A percentile compares a stretch with the other conserved stretches of the same genome.
Conservation (phyloP, 2,888 invertebrate genomes). For the Cyrtodaria siliqua region DNA sequence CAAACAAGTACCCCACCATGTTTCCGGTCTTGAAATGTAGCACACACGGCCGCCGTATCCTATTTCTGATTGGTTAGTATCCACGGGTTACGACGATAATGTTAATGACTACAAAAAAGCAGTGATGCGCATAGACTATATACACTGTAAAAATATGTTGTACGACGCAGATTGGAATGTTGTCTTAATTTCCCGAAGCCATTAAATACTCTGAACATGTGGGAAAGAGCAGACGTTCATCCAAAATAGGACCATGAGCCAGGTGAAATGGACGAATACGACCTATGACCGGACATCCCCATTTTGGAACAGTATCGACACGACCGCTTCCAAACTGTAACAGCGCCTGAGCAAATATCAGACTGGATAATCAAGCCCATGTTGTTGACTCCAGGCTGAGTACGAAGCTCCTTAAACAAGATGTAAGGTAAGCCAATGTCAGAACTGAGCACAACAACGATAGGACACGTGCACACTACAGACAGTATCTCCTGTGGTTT, state of each 20-base stretch:
- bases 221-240: slow-evolving; percentile 56
- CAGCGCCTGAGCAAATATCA: slow-evolving; percentile 43
- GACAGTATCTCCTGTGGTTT: slow-evolving; percentile 39
- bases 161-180: background rate
- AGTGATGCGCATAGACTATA: slow-evolving; percentile 30
- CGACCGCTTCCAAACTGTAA: slow-evolving; percentile 45
- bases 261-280: slow-evolving; percentile 47
- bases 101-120: slow-evolving; percentile 29
- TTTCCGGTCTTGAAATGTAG: slow-evolving; percentile 29
- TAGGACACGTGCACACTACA: slow-evolving; percentile 25
- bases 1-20: slow-evolving; percentile 50
- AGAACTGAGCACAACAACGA: slow-evolving; percentile 35
- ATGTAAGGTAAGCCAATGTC: slow-evolving; percentile 36
- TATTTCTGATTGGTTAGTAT: slow-evolving; percentile 12
- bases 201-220: slow-evolving; percentile 45
- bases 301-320: slow-evolving; percentile 5
- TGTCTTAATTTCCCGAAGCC: background rate
- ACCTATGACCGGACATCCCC: slow-evolving; percentile 37
- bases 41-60: slow-evolving; percentile 55
- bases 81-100: background rate
- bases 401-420: slow-evolving; percentile 38
- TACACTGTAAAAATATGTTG: slow-evolving; percentile 23
- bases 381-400: slow-evolving; percentile 59
- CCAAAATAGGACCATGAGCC: slow-evolving; percentile 47
- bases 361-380: slow-evolving; percentile 28